These are phyloP conservation scores for Laothoe populi DNA, from an alignment of 2,888 invertebrate genomes.

Conservation along the genomic window DNA sequence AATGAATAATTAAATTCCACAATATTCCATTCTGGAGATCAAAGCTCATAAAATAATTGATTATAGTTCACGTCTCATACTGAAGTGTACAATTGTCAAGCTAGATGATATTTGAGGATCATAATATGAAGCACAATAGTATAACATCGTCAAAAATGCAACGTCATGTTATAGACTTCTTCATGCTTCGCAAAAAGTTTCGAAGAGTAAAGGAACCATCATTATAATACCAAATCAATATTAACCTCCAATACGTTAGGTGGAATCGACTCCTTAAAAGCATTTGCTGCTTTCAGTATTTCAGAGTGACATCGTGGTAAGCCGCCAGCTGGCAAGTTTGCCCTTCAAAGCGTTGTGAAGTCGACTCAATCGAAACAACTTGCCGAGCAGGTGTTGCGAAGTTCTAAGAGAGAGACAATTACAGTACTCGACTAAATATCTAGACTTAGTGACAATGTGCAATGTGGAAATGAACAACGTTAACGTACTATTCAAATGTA, in stretches of 20 bases:
- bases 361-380: constrained; percentile 40
- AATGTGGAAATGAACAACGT: constrained; percentile 10
- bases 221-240: no score
- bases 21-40: no score
- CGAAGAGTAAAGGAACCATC: no score
- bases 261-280: neutral
- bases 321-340: constrained; percentile 32
- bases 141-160: no score
- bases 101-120: no score
- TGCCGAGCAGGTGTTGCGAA: constrained; percentile 36
- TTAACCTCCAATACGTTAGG: neutral
- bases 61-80: no score
- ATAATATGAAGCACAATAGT: no score
- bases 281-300: neutral
- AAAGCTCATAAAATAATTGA: no score
- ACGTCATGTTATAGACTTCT: no score
- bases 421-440: constrained; percentile 27
- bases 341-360: constrained; percentile 38
- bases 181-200: no score
- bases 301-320: constrained; percentile 12
- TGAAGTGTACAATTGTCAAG: no score
- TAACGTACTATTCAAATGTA: neutral
- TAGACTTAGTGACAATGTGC: constrained; percentile 13
- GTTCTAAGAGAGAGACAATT: constrained; percentile 37
- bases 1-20: no score